A percentile compares a stretch with the other conserved stretches of the same genome.
These are phyloP conservation scores for Amaurobius ferox DNA, from an alignment of 2,888 invertebrate species.

Conservation along the genomic window DNA sequence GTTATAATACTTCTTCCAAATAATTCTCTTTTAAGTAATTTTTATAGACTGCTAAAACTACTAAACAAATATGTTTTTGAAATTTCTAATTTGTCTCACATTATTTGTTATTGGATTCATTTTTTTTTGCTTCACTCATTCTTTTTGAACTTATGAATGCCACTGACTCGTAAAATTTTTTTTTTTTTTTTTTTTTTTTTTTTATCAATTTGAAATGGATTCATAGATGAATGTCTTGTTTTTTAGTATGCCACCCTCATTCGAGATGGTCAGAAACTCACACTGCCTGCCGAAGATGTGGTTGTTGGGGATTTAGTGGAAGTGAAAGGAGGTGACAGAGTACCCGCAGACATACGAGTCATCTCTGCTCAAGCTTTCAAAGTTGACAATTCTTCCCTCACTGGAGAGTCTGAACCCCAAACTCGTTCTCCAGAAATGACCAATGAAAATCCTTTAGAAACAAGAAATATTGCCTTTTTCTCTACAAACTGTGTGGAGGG, in stretches of 20 bases:
- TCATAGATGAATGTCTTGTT: no score
- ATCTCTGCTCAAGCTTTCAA: conserved; percentile 97
- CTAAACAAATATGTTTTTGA: no score
- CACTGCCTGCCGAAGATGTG: conserved; percentile 83
- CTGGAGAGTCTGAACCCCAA: conserved; percentile 96
- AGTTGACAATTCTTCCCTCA: conserved; percentile 95
- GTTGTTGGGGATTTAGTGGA: conserved; percentile 98
- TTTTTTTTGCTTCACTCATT: no score
- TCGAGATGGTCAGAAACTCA: conserved; percentile 79
- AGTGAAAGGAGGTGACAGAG: conserved; percentile 98
- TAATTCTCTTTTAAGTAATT: no score
- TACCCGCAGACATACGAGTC: conserved; percentile 98
- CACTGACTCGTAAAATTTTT: no score
- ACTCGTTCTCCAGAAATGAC: conserved; percentile 93
- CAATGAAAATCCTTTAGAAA: conserved; percentile 95
- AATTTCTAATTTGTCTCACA: no score
- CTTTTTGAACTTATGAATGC: no score
- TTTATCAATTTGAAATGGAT: no score
- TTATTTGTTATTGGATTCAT: no score
- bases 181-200: no score
- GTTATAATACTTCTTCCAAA: no score
- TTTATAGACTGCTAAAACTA: no score
- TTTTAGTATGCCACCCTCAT: conserved; percentile 90
- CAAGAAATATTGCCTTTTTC: conserved; percentile 96
- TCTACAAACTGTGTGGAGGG: conserved; percentile 96